Base-by-base conservation (phyloP, 2,113 vertebrate genomes). In the Merops nubicus region DNA sequence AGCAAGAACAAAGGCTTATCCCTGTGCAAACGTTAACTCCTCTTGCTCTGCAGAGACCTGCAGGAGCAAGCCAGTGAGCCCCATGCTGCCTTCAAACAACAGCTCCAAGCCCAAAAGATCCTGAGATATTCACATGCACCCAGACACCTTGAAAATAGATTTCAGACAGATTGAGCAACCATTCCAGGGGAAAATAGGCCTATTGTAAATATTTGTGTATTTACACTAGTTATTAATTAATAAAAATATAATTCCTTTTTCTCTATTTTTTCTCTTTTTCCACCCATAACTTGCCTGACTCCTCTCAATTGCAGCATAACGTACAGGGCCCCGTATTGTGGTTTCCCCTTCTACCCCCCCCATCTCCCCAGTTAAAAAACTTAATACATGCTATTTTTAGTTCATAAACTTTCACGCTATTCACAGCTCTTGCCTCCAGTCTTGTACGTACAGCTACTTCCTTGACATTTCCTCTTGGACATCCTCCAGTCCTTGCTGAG, bases 21-120 rank as follows among this genome's bases (percentile, higher is more conserved):
- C 57, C 50, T 87, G 69, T 45, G 75, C 65, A 96, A 97, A 97
- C 51, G 90, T 57, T 53, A 69, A 83, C 59, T 87, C 60, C 65
- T 92, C 77, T 87, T 50, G 38, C 53, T 75, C 70, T 75, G 62
- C 29, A 80, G 74, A 68, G 40, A 77, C 36, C n/a, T 47, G 15
- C 3, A 3, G 51, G 54, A 69, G 28, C 15, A 56, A 85, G 53
- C 23, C 42, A 40, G 22, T 1, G 5, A 78, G 57, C 12, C 45
- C 21, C 22, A 13, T 1, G 0, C 15, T 53, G 21, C 33, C 56
- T 40, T 54, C 2, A 2, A 80, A 29, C 31, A 79, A 7, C 59
- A 93, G 34, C 65, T 72, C 40, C 28, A 15, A 73, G n/a, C 40
- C 47, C 29, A 59, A 84, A 81, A 38, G 34, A 63, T 28, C 18